These are phyloP conservation scores for Podarcis siculus DNA, from an alignment of 2,797 vertebrate species.

Conservation along the genomic window DNA sequence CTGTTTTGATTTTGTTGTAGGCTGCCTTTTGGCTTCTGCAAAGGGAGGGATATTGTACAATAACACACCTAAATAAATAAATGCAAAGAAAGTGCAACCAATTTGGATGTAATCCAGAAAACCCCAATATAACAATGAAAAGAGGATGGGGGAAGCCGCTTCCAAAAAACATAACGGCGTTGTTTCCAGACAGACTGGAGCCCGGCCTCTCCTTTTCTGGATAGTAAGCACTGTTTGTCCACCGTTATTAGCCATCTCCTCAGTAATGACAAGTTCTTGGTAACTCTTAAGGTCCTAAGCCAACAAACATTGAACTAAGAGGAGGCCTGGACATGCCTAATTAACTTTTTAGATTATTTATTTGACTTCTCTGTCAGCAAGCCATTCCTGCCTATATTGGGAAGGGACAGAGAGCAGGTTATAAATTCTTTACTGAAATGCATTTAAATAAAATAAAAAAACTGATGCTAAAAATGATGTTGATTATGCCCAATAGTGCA, in stretches of 20 bases:
- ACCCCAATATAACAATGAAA: not conserved
- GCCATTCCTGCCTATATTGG: not conserved
- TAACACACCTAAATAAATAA: too few species aligned
- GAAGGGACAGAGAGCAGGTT: not conserved
- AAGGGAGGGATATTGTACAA: too few species aligned
- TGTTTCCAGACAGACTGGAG: not conserved
- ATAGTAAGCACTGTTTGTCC: not conserved
- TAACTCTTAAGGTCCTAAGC: not conserved
- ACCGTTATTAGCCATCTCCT: not conserved
- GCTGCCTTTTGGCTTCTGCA: too few species aligned
- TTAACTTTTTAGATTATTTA: not conserved
- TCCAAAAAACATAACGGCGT: not conserved
- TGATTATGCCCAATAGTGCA: not conserved
- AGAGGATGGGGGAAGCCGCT: not conserved
- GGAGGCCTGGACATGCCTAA: too few species aligned
- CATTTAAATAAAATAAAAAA: not conserved
- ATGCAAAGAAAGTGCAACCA: too few species aligned
- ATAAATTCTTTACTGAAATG: not conserved
- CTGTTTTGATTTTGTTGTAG: too few species aligned
- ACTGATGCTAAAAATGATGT: not conserved
- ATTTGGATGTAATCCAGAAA: not conserved
- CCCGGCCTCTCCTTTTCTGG: not conserved
- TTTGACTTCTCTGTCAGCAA: not conserved
- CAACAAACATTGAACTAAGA: not conserved
- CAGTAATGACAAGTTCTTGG: too few species aligned